These are phyloP conservation scores for Cerceris rybyensis DNA, from an alignment of 2,888 invertebrate genomes.

Conservation along the genomic window DNA sequence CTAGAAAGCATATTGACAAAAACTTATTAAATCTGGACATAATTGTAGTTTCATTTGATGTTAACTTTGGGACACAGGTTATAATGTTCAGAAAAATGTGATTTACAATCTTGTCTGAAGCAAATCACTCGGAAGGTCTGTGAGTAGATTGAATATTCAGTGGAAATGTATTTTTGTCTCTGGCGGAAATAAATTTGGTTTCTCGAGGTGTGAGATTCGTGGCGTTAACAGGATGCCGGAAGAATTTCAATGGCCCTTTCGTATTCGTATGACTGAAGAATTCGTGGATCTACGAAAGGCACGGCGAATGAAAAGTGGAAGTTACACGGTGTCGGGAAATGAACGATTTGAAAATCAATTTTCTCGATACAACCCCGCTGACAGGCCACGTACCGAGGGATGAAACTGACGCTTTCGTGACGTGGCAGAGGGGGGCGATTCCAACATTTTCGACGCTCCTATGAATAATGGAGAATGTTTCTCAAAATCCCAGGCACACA, in stretches of 20 bases:
- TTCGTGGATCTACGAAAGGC: conserved; percentile 26
- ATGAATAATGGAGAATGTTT: conserved; percentile 80
- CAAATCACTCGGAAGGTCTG: too few relatives aligned
- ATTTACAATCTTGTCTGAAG: too few relatives aligned
- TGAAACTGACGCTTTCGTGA: conserved; percentile 59
- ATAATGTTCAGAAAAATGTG: too few relatives aligned
- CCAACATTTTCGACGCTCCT: conserved; percentile 61
- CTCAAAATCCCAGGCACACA: conserved; percentile 74
- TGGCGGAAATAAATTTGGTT: conserved; percentile 1
- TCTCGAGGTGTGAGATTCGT: not conserved
- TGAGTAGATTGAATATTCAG: not conserved
- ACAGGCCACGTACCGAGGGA: conserved; percentile 49
- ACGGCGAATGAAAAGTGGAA: conserved; percentile 37
- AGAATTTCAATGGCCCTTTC: conserved; percentile 39
- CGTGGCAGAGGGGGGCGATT: conserved; percentile 56
- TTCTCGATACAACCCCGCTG: conserved; percentile 50
- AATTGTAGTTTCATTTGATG: too few relatives aligned
- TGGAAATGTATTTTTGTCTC: conserved; percentile 1
- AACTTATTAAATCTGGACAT: too few relatives aligned
- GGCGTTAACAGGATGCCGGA: conserved; percentile 14
- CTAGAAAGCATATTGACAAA: too few relatives aligned
- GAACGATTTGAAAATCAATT: conserved; percentile 68
- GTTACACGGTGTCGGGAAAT: conserved; percentile 57
- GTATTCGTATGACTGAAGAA: conserved; percentile 28
- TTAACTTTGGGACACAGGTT: too few relatives aligned